phyloP scores from a whole-genome alignment of 2,888 invertebrate species.

The Lepeophtheirus nordmannii region DNA sequence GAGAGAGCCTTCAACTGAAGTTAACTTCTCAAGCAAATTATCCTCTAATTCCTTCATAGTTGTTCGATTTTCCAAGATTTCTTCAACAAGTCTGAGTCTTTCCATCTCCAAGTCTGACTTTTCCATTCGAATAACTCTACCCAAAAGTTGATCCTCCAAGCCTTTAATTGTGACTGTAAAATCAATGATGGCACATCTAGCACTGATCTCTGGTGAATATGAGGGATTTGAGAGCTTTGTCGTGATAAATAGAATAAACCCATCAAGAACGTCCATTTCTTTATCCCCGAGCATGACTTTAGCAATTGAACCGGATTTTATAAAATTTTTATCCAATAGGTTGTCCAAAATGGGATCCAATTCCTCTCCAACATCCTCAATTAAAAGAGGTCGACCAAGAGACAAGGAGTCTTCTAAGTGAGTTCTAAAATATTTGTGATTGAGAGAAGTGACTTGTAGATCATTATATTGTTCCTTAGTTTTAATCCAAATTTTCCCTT shows the following conservation, averaged over 20 bases:
- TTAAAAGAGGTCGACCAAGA: slow-evolving; percentile 68
- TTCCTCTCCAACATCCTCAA: slow-evolving; percentile 88
- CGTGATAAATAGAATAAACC: slow-evolving; percentile 86
- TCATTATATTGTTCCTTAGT: slow-evolving; percentile 78
- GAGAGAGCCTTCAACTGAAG: slow-evolving; percentile 64
- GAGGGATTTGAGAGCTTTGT: slow-evolving; percentile 91
- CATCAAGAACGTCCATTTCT: slow-evolving; percentile 89
- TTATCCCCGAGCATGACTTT: slow-evolving; percentile 82
- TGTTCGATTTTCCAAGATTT: slow-evolving; percentile 86
- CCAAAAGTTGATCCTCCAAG: slow-evolving; percentile 81
- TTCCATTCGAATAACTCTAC: slow-evolving; percentile 83
- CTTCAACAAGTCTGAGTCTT: slow-evolving; percentile 77
- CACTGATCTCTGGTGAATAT: slow-evolving; percentile 89
- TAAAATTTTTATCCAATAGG: slow-evolving; percentile 89
- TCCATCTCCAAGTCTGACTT: slow-evolving; percentile 89
- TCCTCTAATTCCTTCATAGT: slow-evolving; percentile 91
- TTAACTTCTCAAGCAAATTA: slow-evolving; percentile 72
- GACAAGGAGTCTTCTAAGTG: slow-evolving; percentile 77
- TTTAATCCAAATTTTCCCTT: slow-evolving; percentile 95
- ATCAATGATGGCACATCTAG: slow-evolving; percentile 89
- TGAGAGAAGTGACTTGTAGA: slow-evolving; percentile 63
- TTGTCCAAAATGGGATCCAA: slow-evolving; percentile 91
- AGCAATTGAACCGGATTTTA: slow-evolving; percentile 87
- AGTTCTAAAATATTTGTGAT: slow-evolving; percentile 88
- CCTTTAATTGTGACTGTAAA: slow-evolving; percentile 95